phyloP scores from a whole-genome alignment of 1,140 invertebrate genomes.

The Drosophila chauvacae region DNA sequence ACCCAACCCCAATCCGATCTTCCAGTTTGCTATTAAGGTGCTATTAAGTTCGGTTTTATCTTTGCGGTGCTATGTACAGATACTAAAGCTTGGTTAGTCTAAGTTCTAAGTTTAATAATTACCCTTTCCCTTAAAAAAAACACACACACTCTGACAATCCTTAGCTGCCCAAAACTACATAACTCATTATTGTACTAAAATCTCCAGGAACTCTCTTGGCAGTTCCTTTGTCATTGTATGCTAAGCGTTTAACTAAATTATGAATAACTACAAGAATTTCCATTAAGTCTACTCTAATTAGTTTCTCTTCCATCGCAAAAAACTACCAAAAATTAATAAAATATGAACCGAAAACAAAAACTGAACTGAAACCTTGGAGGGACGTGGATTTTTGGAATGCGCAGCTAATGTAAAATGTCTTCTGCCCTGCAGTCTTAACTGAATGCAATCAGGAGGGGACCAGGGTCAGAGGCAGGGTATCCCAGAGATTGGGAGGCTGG shows the following conservation, averaged over 20 bases:
- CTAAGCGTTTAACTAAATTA: conserved; percentile 67
- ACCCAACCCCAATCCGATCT: conserved; percentile 39
- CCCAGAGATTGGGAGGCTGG: conserved; percentile 22
- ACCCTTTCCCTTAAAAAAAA: neutral
- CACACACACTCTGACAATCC: conserved; percentile 60
- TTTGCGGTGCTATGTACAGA: conserved; percentile 45
- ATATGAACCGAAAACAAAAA: conserved; percentile 45
- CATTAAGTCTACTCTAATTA: conserved; percentile 73
- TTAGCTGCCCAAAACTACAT: conserved; percentile 56
- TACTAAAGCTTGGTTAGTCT: conserved; percentile 34
- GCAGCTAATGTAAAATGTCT: conserved; percentile 75
- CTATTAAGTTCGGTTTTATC: conserved; percentile 45
- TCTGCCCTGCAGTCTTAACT: conserved; percentile 64
- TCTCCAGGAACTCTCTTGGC: conserved; percentile 38
- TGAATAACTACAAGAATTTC: conserved; percentile 61
- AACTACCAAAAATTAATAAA: conserved; percentile 59
- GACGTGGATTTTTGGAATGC: conserved; percentile 66
- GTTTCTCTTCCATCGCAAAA: conserved; percentile 61
- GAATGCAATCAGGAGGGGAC: conserved; percentile 64
- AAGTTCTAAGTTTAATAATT: conserved; percentile 17
- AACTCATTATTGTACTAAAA: conserved; percentile 42
- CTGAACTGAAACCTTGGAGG: conserved; percentile 34
- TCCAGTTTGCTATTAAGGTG: conserved; percentile 47
- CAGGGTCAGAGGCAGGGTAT: neutral
- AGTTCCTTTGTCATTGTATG: conserved; percentile 41